Evolutionary conservation across 2,797 vertebrate species (phyloP).

Genomic region (Phylloscopus collybita): DNA sequence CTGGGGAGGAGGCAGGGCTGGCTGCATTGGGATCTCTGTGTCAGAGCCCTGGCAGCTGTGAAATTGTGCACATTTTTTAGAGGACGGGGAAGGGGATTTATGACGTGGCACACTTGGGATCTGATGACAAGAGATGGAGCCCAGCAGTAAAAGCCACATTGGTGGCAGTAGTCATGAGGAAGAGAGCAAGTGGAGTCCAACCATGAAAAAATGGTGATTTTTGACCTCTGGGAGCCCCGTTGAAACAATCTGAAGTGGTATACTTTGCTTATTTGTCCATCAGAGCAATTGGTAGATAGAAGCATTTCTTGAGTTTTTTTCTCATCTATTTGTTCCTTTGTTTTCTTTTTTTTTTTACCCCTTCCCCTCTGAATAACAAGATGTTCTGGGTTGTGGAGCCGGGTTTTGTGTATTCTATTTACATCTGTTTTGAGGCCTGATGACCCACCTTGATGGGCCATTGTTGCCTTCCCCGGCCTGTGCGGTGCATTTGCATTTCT

Average conservation of each 20-base stretch:
- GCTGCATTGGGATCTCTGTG: accelerated
- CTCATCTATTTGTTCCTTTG: neutral
- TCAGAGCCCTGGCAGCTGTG: neutral
- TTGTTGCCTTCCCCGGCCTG: too few relatives aligned
- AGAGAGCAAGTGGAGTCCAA: neutral
- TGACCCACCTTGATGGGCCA: too few relatives aligned
- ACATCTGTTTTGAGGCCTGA: too few relatives aligned
- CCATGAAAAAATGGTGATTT: neutral
- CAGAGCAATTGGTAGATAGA: neutral
- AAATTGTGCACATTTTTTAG: neutral
- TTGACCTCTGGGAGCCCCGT: neutral
- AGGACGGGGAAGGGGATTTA: neutral
- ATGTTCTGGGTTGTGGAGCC: too few relatives aligned
- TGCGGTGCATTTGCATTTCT: too few relatives aligned
- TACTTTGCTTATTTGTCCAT: neutral
- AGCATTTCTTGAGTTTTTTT: neutral
- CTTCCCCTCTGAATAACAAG: neutral
- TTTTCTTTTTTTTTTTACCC: neutral
- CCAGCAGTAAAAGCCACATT: neutral
- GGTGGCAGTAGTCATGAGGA: neutral
- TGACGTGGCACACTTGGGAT: accelerated
- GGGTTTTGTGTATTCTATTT: too few relatives aligned
- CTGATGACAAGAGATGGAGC: neutral
- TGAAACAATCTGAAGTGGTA: neutral
- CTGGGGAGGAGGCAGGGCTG: neutral